Conservation (phyloP, 2,888 invertebrate genomes). For the Polylopha cassiicola region DNA sequence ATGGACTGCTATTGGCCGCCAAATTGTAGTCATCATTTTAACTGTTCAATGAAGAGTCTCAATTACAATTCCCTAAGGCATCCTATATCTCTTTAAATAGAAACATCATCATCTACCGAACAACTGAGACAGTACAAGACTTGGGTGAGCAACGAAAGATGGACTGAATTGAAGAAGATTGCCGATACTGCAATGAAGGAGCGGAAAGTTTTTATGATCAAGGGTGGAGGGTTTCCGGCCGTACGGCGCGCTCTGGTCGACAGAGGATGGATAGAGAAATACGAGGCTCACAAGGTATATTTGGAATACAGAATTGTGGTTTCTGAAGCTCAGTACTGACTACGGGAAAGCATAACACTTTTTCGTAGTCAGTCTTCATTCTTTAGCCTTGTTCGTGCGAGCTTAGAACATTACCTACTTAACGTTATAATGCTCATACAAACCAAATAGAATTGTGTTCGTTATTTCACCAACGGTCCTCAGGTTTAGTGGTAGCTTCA, state of each 20-base stretch:
- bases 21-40: too few species aligned
- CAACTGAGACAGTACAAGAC: slow-evolving; percentile 67
- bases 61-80: too few species aligned
- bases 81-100: slow-evolving; percentile 26
- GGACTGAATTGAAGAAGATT: slow-evolving; percentile 79
- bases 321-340: background rate
- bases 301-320: background rate
- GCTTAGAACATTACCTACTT: too few species aligned
- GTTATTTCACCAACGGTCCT: too few species aligned
- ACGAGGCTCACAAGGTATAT: slow-evolving; percentile 69
- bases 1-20: too few species aligned
- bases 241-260: slow-evolving; percentile 82
- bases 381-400: too few species aligned
- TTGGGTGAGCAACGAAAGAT: slow-evolving; percentile 80
- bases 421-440: too few species aligned
- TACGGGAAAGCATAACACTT: too few species aligned
- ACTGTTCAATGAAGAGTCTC: background rate
- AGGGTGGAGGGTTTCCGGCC: slow-evolving; percentile 84
- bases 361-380: too few species aligned
- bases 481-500: too few species aligned
- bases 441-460: too few species aligned
- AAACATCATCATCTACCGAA: slow-evolving; percentile 54
- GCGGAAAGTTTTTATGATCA: slow-evolving; percentile 82
- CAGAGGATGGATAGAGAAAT: slow-evolving; percentile 86
- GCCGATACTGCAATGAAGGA: slow-evolving; percentile 81